Conservation (phyloP, 2,888 invertebrate genomes). For the Sinelater perroti region DNA sequence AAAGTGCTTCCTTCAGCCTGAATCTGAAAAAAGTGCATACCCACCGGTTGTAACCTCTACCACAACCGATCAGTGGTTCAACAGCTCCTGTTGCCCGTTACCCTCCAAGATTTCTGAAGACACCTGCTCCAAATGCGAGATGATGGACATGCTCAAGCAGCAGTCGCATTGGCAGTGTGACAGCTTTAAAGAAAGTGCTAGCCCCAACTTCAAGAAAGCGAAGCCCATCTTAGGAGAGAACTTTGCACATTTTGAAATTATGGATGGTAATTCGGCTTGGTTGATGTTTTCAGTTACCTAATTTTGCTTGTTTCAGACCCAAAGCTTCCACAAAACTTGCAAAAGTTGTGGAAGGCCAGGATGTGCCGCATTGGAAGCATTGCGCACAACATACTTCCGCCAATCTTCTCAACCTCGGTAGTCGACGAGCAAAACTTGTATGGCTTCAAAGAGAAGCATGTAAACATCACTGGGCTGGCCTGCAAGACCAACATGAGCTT, state of each 20-base stretch:
- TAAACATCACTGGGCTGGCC: slow-evolving; percentile 60
- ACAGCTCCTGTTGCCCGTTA: slow-evolving; percentile 37
- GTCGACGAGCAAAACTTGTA: slow-evolving; percentile 47
- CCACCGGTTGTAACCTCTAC: slow-evolving; percentile 38
- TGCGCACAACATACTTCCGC: slow-evolving; percentile 20
- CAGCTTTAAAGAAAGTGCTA: slow-evolving; percentile 7
- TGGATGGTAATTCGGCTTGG: slow-evolving; percentile 1
- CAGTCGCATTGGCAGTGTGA: slow-evolving; percentile 20
- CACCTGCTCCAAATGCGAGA: slow-evolving; percentile 31
- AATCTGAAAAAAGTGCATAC: slow-evolving; percentile 19
- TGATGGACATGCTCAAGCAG: slow-evolving; percentile 12
- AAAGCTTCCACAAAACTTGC: slow-evolving; percentile 64
- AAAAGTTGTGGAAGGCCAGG: slow-evolving; percentile 44
- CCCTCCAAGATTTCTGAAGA: slow-evolving; percentile 22
- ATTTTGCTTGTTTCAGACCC: no score
- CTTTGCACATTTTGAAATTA: neutral
- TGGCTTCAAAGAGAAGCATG: neutral
- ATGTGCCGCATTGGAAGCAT: slow-evolving; percentile 45
- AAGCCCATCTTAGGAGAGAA: no score
- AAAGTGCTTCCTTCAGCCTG: slow-evolving; percentile 35
- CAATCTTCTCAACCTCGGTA: slow-evolving; percentile 49
- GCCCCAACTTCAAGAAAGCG: no score
- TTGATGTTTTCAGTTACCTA: no score
- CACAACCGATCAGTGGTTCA: slow-evolving; percentile 38
- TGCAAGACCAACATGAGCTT: slow-evolving; percentile 69